These are phyloP conservation scores for Drymodes brunneopygia DNA, from an alignment of 2,113 vertebrate species.

Conservation along the genomic window DNA sequence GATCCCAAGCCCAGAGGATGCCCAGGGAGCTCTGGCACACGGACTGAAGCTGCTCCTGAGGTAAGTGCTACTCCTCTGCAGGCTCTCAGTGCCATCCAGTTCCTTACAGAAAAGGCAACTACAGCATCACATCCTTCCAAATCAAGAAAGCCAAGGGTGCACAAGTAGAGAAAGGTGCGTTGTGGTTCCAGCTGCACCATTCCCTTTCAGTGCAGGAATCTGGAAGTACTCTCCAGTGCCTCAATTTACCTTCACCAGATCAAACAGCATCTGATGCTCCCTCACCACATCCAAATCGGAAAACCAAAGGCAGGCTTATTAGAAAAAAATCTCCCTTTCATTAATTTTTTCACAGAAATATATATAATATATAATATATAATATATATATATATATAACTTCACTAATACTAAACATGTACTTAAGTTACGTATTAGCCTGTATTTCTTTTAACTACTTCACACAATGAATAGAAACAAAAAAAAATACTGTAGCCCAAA, in stretches of 20 bases:
- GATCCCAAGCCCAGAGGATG: neutral
- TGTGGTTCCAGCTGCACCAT: neutral
- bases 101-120: neutral
- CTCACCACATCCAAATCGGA: neutral
- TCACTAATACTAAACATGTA: slow-evolving; percentile 41
- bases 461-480: slow-evolving; percentile 58
- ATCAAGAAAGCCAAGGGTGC: neutral
- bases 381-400: neutral
- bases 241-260: neutral
- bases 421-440: slow-evolving; percentile 23
- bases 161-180: fast-evolving
- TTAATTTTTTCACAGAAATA: slow-evolving; percentile 16
- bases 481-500: slow-evolving; percentile 3
- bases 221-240: neutral
- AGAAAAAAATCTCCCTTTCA: neutral
- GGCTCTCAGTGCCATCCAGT: neutral
- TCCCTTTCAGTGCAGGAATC: neutral
- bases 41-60: neutral
- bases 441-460: slow-evolving; percentile 50
- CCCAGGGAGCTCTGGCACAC: neutral
- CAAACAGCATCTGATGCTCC: neutral
- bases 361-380: neutral
- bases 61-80: neutral
- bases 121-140: neutral
- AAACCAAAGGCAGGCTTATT: slow-evolving; percentile 13